Conservation (phyloP, 2,113 vertebrate species). For the cat (Felis catus) region DNA sequence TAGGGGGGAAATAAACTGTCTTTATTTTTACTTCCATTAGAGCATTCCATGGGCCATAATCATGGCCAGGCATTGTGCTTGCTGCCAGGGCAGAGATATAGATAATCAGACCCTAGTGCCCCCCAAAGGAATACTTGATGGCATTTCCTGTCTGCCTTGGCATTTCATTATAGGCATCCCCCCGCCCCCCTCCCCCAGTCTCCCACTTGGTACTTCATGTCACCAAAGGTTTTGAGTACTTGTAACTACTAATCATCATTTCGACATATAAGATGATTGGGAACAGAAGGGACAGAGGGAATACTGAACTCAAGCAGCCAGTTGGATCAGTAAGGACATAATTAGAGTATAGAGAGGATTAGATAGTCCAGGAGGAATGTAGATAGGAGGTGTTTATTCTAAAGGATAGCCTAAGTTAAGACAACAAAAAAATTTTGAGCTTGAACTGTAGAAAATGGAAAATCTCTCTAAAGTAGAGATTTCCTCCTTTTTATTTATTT, state of each 20-base stretch:
- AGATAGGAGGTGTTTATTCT: not conserved
- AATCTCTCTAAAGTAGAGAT: not conserved
- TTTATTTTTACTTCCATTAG: not conserved
- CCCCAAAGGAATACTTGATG: not conserved
- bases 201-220: not conserved
- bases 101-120: not conserved
- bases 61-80: not conserved
- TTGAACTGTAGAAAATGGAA: slow-evolving; percentile 11
- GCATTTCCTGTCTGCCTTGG: not conserved
- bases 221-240: slow-evolving; percentile 8
- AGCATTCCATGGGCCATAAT: not conserved
- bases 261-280: not conserved
- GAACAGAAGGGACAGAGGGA: not conserved
- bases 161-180: not conserved
- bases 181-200: not conserved
- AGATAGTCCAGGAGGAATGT: not conserved
- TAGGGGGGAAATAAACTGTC: not conserved
- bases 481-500: not conserved
- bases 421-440: not conserved
- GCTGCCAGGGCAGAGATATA: not conserved
- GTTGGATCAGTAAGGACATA: slow-evolving; percentile 19
- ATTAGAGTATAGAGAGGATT: not conserved
- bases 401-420: not conserved
- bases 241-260: not conserved
- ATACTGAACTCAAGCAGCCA: not conserved